Base-by-base conservation (phyloP, 2,888 invertebrate genomes). In the Erebia epiphron region DNA sequence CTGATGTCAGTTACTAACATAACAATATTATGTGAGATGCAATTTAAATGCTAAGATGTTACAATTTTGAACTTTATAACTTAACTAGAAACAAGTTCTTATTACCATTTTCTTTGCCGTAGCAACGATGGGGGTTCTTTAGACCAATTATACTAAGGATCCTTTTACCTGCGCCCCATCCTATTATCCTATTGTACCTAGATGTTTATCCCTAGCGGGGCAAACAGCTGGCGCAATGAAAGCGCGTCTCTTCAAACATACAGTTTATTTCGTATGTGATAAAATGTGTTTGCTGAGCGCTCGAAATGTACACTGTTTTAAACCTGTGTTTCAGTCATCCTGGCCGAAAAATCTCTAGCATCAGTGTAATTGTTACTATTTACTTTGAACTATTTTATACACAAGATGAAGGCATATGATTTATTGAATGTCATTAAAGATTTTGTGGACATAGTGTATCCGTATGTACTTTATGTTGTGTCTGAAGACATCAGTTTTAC, bases 151-250 rank as follows among this genome's bases (percentile, higher is more conserved):
- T 75, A 74, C 73, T 72, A 67, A 75, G 26, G 79, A 82, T 64
- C 54, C 70, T 73, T 81, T 85, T 90, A 89, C 89, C 90, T 90
- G 90, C 82, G 75, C 81, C 83, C 84, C 75, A 69, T 71, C 68
- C 58, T 54, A 49, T 73, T 71, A 69, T 71, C 68, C 58, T 54
- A 49, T 73, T 71, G 68, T 70, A 69, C 57, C 58, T 61, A 35
- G 57, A 68, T 46, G 54, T 65, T 18, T 58, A 35, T 56, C 14
- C 67, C 21, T 57, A 57, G 16, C 63, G 68, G 41, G 63, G 52
- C 56, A 64, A 73, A 71, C 78, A 74, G 77, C 76, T 77, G 76
- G 71, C 71, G 54, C 43, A 62, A 62, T 56, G 68, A 67, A 63
- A 73, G 46, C 52, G 16, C 60, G 64, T 64, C 50, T 66, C 62